Evolutionary conservation across 2,797 vertebrate genomes (phyloP).

Genomic region (Scolopax bukidnonensis): DNA sequence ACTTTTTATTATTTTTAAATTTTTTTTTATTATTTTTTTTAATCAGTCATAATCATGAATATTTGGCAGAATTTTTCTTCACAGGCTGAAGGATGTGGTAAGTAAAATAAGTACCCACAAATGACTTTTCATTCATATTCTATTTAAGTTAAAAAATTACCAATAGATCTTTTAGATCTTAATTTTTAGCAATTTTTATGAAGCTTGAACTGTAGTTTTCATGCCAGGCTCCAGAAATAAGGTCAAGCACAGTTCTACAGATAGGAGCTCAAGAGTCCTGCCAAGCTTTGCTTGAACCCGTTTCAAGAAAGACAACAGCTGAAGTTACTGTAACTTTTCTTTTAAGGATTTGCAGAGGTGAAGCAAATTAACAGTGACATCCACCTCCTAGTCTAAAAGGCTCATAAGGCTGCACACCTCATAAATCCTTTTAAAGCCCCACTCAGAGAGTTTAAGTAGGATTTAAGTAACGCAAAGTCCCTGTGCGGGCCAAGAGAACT

Average conservation of each 20-base stretch:
- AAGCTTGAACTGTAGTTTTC: not conserved
- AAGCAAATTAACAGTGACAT: not conserved
- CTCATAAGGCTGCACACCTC: not conserved
- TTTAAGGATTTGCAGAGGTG: not conserved
- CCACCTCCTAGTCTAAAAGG: not conserved
- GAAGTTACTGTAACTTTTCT: not conserved
- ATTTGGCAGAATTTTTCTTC: not conserved
- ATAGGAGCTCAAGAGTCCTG: not conserved
- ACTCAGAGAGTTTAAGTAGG: not conserved
- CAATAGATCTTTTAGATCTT: not conserved
- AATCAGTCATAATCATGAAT: not conserved
- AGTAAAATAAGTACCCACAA: not conserved
- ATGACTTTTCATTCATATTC: rapidly evolving
- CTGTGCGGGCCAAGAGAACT: not conserved
- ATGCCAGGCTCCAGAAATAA: not conserved
- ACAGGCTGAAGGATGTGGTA: not conserved
- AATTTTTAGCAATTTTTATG: not conserved
- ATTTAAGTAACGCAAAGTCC: not conserved
- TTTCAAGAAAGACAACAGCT: not conserved
- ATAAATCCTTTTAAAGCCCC: not conserved
- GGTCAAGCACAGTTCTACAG: not conserved
- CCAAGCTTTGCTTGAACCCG: not conserved
- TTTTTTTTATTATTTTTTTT: too few species aligned
- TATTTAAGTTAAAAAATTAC: not conserved
- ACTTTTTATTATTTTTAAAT: too few species aligned